Conservation (phyloP, 92 coral and sea anemone genomes). For the Actinernus sp. region DNA sequence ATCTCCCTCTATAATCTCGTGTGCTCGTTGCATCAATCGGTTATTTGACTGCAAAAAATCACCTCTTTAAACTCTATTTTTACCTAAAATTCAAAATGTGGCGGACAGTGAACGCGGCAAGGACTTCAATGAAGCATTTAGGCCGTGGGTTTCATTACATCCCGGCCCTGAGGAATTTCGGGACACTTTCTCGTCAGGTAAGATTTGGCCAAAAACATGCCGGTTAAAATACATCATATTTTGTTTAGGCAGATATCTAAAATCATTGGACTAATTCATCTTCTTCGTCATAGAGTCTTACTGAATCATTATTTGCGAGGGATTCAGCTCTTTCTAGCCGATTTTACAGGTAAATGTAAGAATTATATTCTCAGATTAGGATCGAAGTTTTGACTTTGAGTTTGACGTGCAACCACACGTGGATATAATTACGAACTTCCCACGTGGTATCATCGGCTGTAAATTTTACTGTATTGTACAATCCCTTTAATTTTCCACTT, state of each 20-base stretch:
- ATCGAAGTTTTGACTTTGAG: background rate
- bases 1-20: background rate
- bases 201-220: background rate
- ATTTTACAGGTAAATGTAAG: slow-evolving; percentile 42
- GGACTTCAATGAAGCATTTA: slow-evolving; percentile 65
- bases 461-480: background rate
- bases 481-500: too few species aligned
- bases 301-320: slow-evolving; percentile 28
- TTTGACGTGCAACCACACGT: background rate
- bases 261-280: background rate
- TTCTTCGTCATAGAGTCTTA: slow-evolving; percentile 20
- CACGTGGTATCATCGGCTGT: slow-evolving; percentile 22
- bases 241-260: background rate
- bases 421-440: background rate
- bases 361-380: background rate
- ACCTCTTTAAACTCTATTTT: background rate
- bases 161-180: slow-evolving; percentile 38
- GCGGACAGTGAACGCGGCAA: slow-evolving; percentile 67
- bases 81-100: slow-evolving; percentile 36
- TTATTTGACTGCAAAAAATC: background rate
- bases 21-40: background rate
- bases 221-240: too few species aligned
- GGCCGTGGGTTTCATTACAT: slow-evolving; percentile 46
- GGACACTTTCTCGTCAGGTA: slow-evolving; percentile 41
- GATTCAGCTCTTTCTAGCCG: slow-evolving; percentile 39